Evolutionary conservation across 2,888 invertebrate species (phyloP).

Genomic region (Unio delphinus): DNA sequence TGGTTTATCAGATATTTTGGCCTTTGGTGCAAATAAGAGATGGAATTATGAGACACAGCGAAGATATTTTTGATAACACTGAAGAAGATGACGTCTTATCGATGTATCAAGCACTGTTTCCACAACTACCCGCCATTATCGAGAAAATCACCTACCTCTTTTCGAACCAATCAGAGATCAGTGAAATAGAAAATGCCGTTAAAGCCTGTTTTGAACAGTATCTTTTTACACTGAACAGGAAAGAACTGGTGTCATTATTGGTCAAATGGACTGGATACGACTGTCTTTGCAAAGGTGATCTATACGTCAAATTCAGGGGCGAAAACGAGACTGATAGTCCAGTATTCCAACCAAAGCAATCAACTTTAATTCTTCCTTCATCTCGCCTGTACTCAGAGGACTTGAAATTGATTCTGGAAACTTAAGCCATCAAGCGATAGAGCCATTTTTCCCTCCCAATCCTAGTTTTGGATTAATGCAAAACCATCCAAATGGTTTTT

Average conservation of each 20-base stretch:
- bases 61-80: slow-evolving; percentile 22
- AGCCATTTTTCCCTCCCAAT: no score
- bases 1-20: slow-evolving; percentile 41
- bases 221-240: slow-evolving; percentile 32
- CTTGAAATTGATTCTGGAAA: slow-evolving; percentile 17
- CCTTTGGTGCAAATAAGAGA: slow-evolving; percentile 30
- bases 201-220: slow-evolving; percentile 40
- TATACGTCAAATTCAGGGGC: slow-evolving; percentile 32
- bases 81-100: slow-evolving; percentile 35
- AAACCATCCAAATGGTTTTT: no score
- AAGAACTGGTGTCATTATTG: slow-evolving; percentile 27
- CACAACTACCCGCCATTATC: slow-evolving; percentile 34
- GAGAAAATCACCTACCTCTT: slow-evolving; percentile 39
- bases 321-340: slow-evolving; percentile 7
- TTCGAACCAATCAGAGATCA: slow-evolving; percentile 19
- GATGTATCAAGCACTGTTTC: slow-evolving; percentile 32
- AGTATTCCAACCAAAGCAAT: slow-evolving; percentile 20
- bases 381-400: slow-evolving; percentile 22
- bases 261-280: slow-evolving; percentile 43
- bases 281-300: slow-evolving; percentile 35
- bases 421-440: neutral
- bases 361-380: slow-evolving; percentile 22
- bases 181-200: slow-evolving; percentile 34
- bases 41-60: slow-evolving; percentile 24
- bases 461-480: no score